phyloP scores from a whole-genome alignment of 1,140 invertebrate species.

The Batillaria attramentaria region DNA sequence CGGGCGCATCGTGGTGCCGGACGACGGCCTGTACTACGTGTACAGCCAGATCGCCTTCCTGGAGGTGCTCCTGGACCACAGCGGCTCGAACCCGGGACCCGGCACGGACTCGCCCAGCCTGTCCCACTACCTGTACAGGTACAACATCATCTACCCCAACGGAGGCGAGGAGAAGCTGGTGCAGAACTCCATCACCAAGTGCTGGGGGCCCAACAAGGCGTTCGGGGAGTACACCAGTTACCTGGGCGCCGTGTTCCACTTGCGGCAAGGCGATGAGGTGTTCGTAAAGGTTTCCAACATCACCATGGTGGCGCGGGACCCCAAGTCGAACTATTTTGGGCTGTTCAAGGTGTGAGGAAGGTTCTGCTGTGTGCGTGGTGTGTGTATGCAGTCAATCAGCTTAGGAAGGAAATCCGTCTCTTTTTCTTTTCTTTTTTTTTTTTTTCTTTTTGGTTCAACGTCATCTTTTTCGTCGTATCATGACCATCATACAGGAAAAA shows the following conservation, averaged over 20 bases:
- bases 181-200: slow-evolving; percentile 67
- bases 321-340: slow-evolving; percentile 66
- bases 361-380: too few species aligned
- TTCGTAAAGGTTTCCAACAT: slow-evolving; percentile 68
- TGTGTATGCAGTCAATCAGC: too few species aligned
- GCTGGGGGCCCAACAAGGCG: slow-evolving; percentile 58
- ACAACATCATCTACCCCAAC: slow-evolving; percentile 64
- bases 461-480: too few species aligned
- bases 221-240: slow-evolving; percentile 66
- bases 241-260: slow-evolving; percentile 63
- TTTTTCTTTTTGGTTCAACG: too few species aligned
- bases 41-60: slow-evolving; percentile 65
- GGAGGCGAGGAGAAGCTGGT: slow-evolving; percentile 64
- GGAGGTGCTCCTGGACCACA: slow-evolving; percentile 50
- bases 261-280: slow-evolving; percentile 62
- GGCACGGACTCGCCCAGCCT: slow-evolving; percentile 47
- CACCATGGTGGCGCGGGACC: slow-evolving; percentile 55
- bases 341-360: slow-evolving; percentile 54
- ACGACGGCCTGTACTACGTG: slow-evolving; percentile 62
- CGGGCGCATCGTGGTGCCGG: slow-evolving; percentile 62
- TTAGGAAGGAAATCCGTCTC: too few species aligned
- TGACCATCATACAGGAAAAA: too few species aligned
- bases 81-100: slow-evolving; percentile 31
- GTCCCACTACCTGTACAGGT: slow-evolving; percentile 65
- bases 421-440: too few species aligned